phyloP scores from a whole-genome alignment of 2,113 vertebrate species.

The Diphyllodes magnificus region DNA sequence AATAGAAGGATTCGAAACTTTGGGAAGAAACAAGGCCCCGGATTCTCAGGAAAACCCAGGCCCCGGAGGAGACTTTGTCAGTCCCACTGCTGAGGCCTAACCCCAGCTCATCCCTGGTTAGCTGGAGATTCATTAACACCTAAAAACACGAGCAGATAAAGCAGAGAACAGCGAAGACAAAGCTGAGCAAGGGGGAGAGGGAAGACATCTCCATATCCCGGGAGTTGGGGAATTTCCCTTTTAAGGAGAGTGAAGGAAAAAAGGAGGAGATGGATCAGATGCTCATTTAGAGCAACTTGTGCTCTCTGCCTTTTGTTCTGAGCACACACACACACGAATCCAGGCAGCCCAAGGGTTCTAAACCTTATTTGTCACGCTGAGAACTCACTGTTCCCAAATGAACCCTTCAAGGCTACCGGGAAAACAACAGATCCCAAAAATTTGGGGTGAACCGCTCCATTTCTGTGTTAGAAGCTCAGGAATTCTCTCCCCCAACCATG shows the following conservation, averaged over 20 bases:
- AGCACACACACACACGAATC: not conserved
- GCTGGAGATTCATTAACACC: not conserved
- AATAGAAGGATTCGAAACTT: not conserved
- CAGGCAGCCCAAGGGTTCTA: not conserved
- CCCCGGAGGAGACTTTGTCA: not conserved
- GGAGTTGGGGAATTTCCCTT: not conserved
- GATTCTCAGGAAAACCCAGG: not conserved
- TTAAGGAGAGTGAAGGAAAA: not conserved
- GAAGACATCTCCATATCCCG: not conserved
- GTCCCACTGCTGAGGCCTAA: not conserved
- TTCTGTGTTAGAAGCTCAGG: not conserved
- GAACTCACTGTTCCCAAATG: not conserved
- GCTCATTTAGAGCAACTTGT: not conserved
- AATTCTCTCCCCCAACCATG: not conserved
- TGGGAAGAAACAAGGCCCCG: not conserved
- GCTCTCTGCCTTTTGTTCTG: not conserved
- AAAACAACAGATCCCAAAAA: not conserved
- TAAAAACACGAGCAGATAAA: rapidly evolving
- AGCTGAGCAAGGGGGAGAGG: not conserved
- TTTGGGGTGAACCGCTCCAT: not conserved
- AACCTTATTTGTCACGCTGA: not conserved
- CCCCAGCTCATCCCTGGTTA: not conserved
- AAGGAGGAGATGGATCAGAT: not conserved
- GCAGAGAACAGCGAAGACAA: not conserved
- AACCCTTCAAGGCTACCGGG: not conserved